Percentiles rank a stretch among this genome's conserved stretches.
These are phyloP conservation scores for Cremastinae sp. DNA, from an alignment of 2,888 invertebrate genomes.

Conservation along the genomic window DNA sequence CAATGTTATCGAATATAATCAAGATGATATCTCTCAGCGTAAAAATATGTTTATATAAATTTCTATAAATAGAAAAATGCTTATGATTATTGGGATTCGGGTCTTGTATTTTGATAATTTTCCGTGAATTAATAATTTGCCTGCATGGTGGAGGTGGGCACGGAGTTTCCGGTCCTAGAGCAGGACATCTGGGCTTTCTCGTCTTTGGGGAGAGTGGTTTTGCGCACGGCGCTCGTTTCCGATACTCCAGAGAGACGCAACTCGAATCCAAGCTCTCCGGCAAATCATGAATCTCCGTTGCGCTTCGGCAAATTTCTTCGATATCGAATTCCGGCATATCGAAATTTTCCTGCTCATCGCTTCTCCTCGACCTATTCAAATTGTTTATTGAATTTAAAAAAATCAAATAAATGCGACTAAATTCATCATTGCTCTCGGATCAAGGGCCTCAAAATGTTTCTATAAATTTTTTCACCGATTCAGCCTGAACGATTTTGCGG, in stretches of 20 bases:
- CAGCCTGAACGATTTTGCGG: too few relatives aligned
- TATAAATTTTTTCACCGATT: too few relatives aligned
- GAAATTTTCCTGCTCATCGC: constrained; percentile 14
- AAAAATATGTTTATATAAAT: too few relatives aligned
- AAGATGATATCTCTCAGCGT: too few relatives aligned
- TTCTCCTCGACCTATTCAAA: constrained; percentile 17
- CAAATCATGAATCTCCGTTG: constrained; percentile 11
- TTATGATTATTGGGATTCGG: neutral
- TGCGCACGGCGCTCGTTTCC: constrained; percentile 59
- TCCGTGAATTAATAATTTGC: constrained; percentile 39
- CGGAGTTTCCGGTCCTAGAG: constrained; percentile 51
- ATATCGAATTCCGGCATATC: constrained; percentile 40
- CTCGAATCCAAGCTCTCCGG: constrained; percentile 23
- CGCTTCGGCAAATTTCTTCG: constrained; percentile 26
- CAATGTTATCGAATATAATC: too few relatives aligned
- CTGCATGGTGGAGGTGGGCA: constrained; percentile 59
- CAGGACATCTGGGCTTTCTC: constrained; percentile 51
- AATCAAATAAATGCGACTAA: constrained; percentile 1
- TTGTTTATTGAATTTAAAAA: constrained; percentile 11
- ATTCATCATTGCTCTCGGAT: constrained; percentile 1
- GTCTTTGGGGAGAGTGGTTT: constrained; percentile 43
- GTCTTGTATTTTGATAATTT: neutral
- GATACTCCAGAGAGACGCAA: constrained; percentile 59
- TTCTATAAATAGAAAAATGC: too few relatives aligned
- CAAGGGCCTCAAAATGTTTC: neutral